Evolutionary conservation across 2,113 vertebrate species (phyloP).

Genomic region (Varanus salvator): DNA sequence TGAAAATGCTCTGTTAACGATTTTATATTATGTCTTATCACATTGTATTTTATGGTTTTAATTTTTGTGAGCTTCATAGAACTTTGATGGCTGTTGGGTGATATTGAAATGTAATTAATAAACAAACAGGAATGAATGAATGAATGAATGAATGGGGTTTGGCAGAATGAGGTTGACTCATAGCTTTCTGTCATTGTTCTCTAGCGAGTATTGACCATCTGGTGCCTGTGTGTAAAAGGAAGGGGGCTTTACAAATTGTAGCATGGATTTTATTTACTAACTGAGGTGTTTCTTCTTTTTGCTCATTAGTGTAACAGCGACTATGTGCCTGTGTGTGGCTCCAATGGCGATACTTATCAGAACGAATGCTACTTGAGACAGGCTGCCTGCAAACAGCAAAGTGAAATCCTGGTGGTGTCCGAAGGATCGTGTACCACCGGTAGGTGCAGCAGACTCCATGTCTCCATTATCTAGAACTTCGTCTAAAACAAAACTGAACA

Average conservation of each 20-base stretch:
- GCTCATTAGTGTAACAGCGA: conserved; percentile 92
- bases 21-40: too few species aligned
- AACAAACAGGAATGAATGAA: too few species aligned
- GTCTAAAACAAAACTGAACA: neutral
- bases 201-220: neutral
- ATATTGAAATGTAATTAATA: too few species aligned
- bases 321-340: conserved; percentile 97
- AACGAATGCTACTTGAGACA: conserved; percentile 96
- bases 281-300: neutral
- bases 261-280: neutral
- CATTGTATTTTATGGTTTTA: too few species aligned
- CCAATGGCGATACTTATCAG: conserved; percentile 97
- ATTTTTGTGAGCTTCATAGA: too few species aligned
- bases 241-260: rapidly evolving
- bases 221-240: rapidly evolving
- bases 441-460: conserved; percentile 60
- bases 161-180: neutral
- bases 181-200: neutral
- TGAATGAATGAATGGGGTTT: neutral
- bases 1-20: too few species aligned
- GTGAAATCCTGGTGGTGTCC: conserved; percentile 91
- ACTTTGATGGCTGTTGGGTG: too few species aligned
- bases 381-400: conserved; percentile 98
- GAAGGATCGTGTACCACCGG: conserved; percentile 94
- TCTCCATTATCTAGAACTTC: neutral